Base-by-base conservation (phyloP, 2,888 invertebrate genomes). In the Spisula subtruncata region DNA sequence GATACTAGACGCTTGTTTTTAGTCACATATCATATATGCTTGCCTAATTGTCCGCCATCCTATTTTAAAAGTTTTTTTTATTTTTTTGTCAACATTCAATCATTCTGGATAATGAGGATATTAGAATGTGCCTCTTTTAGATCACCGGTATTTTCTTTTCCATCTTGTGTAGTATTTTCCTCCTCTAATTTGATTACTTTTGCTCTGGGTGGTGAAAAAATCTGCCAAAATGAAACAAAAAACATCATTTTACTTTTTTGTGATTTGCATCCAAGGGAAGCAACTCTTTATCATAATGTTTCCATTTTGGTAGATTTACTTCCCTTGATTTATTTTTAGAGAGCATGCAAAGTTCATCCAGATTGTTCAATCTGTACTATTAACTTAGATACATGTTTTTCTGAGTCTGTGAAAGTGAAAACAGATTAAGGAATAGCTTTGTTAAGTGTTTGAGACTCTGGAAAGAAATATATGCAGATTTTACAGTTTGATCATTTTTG, bases 141-240 rank as follows among this genome's bases (percentile, higher is more conserved):
- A 29, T 35, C 82, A 87, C 71, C 87, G 20, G 81, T 84, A 71
- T 86, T 87, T 80, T 90, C 90, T 85, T 80, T 85, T 75, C 75
- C 83, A 16, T 83, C 82, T 83, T 66, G 41, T 35, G 87, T 82
- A 35, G 87, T 83, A 0, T 83, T 66, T 32, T 90, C 88, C 51
- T 56, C 83, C 46, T 90, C 84, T 90, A 90, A 71, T 88, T 90
- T 90, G 75, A 88, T 51, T 66, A 86, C 86, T 90, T 90, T 90
- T 75, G 88, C 81, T 83, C 90, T 90, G 81, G 90, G 41, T 82
- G 90, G 90, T 66, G 56, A 71, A 75, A 85, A 71, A 29, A 85
- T 85, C 89, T 89, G 89, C 82, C 89, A 89, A 88, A 87, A 88
- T 81, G 88, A 88, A 88, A 88, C 71, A 88, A 84, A 51, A 82